Conservation (phyloP, 2,888 invertebrate species). For the Steinernema carpocapsae region DNA sequence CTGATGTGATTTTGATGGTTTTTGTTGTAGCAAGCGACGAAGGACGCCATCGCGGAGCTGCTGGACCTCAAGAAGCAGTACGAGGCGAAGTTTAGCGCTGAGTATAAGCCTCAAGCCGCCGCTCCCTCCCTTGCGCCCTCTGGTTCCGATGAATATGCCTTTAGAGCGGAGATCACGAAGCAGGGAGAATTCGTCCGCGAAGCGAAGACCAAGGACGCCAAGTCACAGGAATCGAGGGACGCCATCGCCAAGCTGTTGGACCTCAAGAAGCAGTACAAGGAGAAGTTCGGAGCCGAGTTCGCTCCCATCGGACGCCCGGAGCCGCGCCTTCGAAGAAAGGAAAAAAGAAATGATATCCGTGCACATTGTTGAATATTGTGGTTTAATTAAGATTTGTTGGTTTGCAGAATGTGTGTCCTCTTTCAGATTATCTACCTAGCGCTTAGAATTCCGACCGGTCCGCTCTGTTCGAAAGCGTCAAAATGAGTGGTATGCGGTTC, state of each 20-base stretch:
- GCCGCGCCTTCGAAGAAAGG: not conserved
- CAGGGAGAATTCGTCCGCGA: too few species aligned
- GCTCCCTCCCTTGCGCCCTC: not conserved
- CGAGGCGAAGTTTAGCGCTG: slow-evolving; percentile 76
- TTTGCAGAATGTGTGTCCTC: too few species aligned
- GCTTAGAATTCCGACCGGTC: too few species aligned
- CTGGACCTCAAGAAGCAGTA: slow-evolving; percentile 77
- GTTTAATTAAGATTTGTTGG: too few species aligned
- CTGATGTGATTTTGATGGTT: slow-evolving; percentile 14
- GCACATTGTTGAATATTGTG: too few species aligned
- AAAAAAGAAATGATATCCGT: not conserved
- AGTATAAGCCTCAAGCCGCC: slow-evolving; percentile 70
- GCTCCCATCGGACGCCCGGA: slow-evolving; percentile 52
- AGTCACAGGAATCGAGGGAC: slow-evolving; percentile 70
- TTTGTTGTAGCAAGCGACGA: slow-evolving; percentile 69
- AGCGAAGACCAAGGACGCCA: slow-evolving; percentile 69
- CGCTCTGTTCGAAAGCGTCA: too few species aligned
- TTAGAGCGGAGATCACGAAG: slow-evolving; percentile 70
- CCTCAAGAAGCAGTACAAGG: slow-evolving; percentile 81
- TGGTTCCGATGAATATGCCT: slow-evolving; percentile 42
- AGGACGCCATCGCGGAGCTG: slow-evolving; percentile 74
- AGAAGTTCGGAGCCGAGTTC: slow-evolving; percentile 73
- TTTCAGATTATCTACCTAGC: too few species aligned
- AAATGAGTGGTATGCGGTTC: too few species aligned
- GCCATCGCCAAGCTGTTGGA: slow-evolving; percentile 76